Evolutionary conservation across 2,888 invertebrate genomes (phyloP).

Genomic region (Ectobius pallidus): DNA sequence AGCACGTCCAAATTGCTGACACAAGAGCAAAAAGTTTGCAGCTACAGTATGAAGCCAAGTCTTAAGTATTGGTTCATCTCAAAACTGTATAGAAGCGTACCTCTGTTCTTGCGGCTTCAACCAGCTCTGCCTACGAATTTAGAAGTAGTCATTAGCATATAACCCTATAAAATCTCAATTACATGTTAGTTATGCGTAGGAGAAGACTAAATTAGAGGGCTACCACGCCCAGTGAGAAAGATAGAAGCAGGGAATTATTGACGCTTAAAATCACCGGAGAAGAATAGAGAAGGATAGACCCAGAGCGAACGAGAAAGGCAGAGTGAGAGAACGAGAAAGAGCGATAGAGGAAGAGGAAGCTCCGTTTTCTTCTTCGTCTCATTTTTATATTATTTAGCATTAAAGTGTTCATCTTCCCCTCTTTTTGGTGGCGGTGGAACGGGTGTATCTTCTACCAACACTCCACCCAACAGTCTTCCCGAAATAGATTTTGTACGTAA

Average conservation of each 20-base stretch:
- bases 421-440: background rate
- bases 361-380: background rate
- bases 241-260: background rate
- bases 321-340: background rate
- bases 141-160: constrained; percentile 35
- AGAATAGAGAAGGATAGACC: background rate
- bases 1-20: background rate
- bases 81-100: too few relatives aligned
- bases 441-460: too few relatives aligned
- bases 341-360: background rate
- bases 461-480: background rate
- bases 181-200: background rate
- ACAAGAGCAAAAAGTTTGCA: too few relatives aligned
- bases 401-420: background rate
- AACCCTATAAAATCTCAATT: constrained; percentile 35
- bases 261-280: background rate
- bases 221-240: background rate
- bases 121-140: background rate
- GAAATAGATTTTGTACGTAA: constrained; percentile 26
- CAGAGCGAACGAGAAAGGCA: too few relatives aligned
- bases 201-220: constrained; percentile 1
- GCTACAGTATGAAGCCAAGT: background rate
- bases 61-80: background rate
- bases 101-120: too few relatives aligned
- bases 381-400: constrained; percentile 5